Evolutionary conservation across 2,888 invertebrate genomes (phyloP).

Genomic region (Tupiocoris notatus): DNA sequence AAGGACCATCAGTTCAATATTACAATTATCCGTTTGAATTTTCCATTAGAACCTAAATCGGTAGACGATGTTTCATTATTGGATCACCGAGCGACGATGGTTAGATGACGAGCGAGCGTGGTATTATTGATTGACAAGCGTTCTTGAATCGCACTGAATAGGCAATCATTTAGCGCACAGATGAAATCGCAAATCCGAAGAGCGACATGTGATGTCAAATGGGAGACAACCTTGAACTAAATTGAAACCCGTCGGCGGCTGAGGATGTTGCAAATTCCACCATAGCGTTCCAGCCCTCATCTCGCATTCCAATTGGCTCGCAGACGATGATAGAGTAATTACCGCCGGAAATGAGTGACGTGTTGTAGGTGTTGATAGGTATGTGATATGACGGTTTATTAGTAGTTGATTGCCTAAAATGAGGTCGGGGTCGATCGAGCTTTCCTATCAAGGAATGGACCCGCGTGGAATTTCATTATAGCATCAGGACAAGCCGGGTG

Average conservation of each 20-base stretch:
- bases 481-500: background rate
- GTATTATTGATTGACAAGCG: no score
- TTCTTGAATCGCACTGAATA: no score
- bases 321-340: background rate
- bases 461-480: slow-evolving; percentile 5
- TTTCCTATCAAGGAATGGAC: background rate
- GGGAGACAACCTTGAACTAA: background rate
- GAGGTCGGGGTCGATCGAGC: slow-evolving; percentile 5
- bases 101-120: no score
- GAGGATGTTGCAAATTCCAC: background rate
- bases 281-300: no score
- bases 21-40: no score
- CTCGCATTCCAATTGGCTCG: background rate
- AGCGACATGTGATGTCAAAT: background rate
- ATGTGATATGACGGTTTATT: slow-evolving; percentile 9
- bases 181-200: background rate
- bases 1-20: no score
- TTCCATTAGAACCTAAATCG: no score
- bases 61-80: no score
- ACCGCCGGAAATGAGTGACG: background rate
- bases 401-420: slow-evolving; percentile 9
- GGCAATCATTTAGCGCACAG: background rate
- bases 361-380: background rate
- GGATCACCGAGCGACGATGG: no score
- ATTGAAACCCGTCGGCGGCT: background rate